Conservation (phyloP, 1,140 invertebrate genomes). For the Coptotermes formosanus region DNA sequence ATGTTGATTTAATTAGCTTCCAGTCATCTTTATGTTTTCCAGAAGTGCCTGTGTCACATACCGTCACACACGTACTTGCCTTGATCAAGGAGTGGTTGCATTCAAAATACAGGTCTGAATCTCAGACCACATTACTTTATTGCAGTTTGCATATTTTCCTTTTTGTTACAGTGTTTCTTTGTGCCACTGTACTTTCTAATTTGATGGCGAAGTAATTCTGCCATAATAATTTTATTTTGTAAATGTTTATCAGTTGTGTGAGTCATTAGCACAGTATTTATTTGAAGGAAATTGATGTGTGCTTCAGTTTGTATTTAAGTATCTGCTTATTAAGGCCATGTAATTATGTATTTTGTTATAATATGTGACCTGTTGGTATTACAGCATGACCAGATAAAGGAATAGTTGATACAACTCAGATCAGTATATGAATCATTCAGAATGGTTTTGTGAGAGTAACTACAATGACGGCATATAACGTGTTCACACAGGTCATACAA, state of each 20-base stretch:
- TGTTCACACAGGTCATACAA: no score
- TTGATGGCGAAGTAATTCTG: not conserved
- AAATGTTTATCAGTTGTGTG: not conserved
- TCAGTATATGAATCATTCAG: no score
- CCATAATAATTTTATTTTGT: not conserved
- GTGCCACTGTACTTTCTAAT: not conserved
- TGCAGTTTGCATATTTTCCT: not conserved
- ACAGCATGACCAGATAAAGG: no score
- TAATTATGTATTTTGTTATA: not conserved
- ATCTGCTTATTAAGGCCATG: not conserved
- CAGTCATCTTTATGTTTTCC: not conserved
- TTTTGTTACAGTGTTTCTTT: not conserved
- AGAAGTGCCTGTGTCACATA: conserved; percentile 9
- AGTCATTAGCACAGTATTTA: not conserved
- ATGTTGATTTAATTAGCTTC: not conserved
- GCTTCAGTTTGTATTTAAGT: not conserved
- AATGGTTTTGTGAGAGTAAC: no score
- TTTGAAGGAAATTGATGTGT: not conserved
- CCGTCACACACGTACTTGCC: not conserved
- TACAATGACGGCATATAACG: no score
- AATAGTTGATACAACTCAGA: no score
- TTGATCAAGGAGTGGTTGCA: not conserved
- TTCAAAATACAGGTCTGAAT: not conserved
- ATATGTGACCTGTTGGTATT: not conserved
- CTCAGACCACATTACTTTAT: not conserved